These are phyloP conservation scores for Mimas tiliae DNA, from an alignment of 2,888 invertebrate genomes.

Conservation along the genomic window DNA sequence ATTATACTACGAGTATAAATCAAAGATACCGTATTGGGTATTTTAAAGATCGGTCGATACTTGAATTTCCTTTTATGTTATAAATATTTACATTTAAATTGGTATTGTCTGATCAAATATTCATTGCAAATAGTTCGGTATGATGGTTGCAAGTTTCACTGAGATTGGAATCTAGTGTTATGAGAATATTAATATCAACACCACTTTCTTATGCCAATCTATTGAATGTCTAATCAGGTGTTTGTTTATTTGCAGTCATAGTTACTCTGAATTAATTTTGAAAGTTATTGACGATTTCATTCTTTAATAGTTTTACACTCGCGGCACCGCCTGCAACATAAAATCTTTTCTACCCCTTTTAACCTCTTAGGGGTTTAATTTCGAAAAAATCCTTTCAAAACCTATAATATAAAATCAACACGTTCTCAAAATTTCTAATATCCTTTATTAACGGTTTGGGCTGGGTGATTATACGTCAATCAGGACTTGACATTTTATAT, in stretches of 20 bases:
- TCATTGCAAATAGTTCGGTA: neutral
- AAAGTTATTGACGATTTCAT: neutral
- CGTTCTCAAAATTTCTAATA: too few relatives aligned
- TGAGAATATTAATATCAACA: neutral
- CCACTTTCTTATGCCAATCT: neutral
- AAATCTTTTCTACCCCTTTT: too few relatives aligned
- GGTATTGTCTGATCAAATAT: neutral
- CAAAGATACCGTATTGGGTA: too few relatives aligned
- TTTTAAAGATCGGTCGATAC: neutral
- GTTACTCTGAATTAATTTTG: neutral
- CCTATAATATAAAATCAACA: too few relatives aligned
- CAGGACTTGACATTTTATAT: too few relatives aligned
- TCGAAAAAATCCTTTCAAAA: too few relatives aligned
- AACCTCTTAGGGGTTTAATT: too few relatives aligned
- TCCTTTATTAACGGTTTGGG: too few relatives aligned
- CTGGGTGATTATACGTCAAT: too few relatives aligned
- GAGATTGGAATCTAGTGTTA: neutral
- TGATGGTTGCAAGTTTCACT: neutral
- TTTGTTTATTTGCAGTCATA: neutral
- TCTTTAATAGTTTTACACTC: too few relatives aligned
- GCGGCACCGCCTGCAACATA: too few relatives aligned
- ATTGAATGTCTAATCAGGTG: conserved; percentile 7
- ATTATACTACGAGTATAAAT: neutral
- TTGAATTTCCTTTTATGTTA: neutral
- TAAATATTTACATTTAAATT: neutral